Evolutionary conservation across 2,797 vertebrate genomes (phyloP).

Genomic region (Mastacembelus armatus): DNA sequence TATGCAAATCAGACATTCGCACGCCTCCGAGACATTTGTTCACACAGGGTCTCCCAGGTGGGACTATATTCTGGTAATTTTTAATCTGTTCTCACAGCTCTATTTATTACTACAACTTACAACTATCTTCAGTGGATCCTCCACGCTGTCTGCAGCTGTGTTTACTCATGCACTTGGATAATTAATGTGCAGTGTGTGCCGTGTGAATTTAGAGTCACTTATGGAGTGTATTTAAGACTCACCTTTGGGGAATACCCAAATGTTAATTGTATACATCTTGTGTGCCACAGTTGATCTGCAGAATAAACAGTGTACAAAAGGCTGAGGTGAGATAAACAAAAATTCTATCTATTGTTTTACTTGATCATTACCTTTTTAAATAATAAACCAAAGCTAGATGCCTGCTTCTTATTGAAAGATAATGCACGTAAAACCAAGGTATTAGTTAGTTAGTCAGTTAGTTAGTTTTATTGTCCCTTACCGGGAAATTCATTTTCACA

Average conservation of each 20-base stretch:
- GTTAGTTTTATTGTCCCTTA: too few relatives aligned
- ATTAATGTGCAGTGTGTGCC: constrained; percentile 22
- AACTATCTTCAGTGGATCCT: constrained; percentile 8
- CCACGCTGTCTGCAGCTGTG: not conserved
- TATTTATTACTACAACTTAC: constrained; percentile 8
- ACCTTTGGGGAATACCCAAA: constrained; percentile 48
- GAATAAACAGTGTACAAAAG: constrained; percentile 9
- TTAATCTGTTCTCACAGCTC: constrained; percentile 31
- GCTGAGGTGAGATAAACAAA: not conserved
- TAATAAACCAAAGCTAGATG: not conserved
- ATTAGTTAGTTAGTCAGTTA: too few relatives aligned
- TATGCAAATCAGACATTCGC: constrained; percentile 41
- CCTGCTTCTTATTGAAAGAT: not conserved
- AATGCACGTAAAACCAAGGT: not conserved
- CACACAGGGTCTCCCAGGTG: constrained; percentile 11
- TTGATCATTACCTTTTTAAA: constrained; percentile 9
- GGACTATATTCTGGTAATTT: constrained; percentile 3
- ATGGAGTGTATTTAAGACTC: constrained; percentile 36
- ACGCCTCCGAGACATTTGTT: constrained; percentile 43
- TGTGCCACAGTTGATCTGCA: constrained; percentile 17
- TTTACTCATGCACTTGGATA: constrained; percentile 38
- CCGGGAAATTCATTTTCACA: too few relatives aligned
- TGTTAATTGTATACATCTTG: constrained; percentile 28
- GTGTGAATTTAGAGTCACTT: constrained; percentile 16
- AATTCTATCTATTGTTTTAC: too few relatives aligned